phyloP scores from a whole-genome alignment of 2,113 vertebrate genomes.

The Xiphophorus hellerii region DNA sequence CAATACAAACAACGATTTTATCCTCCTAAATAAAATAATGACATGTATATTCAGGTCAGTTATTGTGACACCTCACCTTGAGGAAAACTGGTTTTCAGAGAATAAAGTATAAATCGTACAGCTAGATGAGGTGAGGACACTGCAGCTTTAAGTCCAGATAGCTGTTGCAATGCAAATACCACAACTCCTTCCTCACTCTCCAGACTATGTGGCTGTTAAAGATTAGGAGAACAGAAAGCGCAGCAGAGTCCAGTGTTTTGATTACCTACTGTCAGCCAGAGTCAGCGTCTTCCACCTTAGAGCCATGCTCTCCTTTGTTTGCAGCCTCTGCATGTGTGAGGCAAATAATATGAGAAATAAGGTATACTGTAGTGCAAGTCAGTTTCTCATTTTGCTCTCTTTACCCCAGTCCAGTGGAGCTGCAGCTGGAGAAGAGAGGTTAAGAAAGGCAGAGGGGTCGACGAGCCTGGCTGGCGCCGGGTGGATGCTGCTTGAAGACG shows the following conservation, averaged over 20 bases:
- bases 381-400: conserved; percentile 66
- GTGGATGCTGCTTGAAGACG: conserved; percentile 75
- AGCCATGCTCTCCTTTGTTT: conserved; percentile 71
- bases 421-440: conserved; percentile 64
- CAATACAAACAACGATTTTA: background rate
- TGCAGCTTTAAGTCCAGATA: conserved; percentile 75
- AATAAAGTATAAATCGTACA: background rate
- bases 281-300: conserved; percentile 37
- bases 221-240: conserved; percentile 55
- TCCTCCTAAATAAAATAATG: background rate
- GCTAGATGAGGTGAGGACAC: conserved; percentile 51
- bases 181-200: conserved; percentile 70
- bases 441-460: conserved; percentile 63
- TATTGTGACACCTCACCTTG: background rate
- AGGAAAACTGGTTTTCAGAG: background rate
- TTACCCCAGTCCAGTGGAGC: conserved; percentile 71
- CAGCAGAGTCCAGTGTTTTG: conserved; percentile 35
- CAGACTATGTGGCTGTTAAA: conserved; percentile 30
- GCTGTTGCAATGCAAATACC: conserved; percentile 68
- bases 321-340: conserved; percentile 40
- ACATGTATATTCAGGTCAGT: conserved; percentile 39
- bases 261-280: conserved; percentile 51
- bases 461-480: conserved; percentile 62
- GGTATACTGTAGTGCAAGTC: conserved; percentile 29
- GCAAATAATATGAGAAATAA: conserved; percentile 41